Conservation (phyloP, 2,113 vertebrate species). For the Vidua macroura region DNA sequence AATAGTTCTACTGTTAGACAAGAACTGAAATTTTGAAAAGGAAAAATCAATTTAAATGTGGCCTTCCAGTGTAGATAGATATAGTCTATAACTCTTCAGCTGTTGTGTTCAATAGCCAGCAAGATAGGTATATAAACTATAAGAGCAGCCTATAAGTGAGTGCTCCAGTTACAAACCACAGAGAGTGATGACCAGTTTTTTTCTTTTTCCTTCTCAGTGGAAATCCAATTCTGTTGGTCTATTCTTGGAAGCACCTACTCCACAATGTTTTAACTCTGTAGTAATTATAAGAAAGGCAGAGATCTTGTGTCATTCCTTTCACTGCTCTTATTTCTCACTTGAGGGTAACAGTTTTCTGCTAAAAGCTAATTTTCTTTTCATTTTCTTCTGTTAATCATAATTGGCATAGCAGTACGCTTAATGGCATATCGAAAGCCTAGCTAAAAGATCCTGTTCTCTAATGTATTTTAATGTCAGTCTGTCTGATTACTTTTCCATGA, state of each 20-base stretch:
- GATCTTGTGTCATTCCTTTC: not conserved
- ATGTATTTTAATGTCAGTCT: not conserved
- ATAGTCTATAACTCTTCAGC: not conserved
- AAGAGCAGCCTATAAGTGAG: not conserved
- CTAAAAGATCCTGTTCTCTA: not conserved
- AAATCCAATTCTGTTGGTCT: not conserved
- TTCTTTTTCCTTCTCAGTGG: not conserved
- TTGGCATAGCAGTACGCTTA: not conserved
- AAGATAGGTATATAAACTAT: not conserved
- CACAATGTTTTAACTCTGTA: not conserved
- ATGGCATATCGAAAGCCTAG: not conserved
- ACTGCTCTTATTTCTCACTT: not conserved
- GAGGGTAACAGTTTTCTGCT: not conserved
- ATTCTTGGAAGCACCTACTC: not conserved
- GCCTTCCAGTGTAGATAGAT: not conserved
- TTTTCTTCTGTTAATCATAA: not conserved
- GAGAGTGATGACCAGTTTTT: not conserved
- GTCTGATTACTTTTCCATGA: not conserved
- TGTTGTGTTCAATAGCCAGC: not conserved
- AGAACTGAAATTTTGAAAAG: not conserved
- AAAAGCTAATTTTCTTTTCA: not conserved
- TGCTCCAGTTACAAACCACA: not conserved
- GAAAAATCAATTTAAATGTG: not conserved
- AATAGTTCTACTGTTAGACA: not conserved
- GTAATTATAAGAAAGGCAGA: constrained; percentile 7